Percentiles rank a stretch among this genome's conserved stretches.
Evolutionary conservation across 2,797 vertebrate species (phyloP).

Genomic region (Cichlasoma orientale): DNA sequence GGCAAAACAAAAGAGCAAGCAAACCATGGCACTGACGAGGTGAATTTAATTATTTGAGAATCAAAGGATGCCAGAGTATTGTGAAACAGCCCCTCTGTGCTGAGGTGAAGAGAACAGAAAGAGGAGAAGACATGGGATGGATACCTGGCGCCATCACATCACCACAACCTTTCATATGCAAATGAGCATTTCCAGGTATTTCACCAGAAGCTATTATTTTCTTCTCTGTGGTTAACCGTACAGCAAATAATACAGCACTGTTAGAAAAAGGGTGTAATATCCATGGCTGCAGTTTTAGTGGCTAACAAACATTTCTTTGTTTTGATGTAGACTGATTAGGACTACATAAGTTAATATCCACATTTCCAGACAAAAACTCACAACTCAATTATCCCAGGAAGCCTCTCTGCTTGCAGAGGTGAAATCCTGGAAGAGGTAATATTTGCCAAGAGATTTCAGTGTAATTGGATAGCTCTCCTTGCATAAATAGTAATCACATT

Average conservation of each 20-base stretch:
- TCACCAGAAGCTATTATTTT: conserved; percentile 33
- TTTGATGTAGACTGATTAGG: conserved; percentile 50
- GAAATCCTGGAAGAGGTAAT: conserved; percentile 74
- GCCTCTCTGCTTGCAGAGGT: conserved; percentile 65
- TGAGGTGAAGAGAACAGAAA: conserved; percentile 31
- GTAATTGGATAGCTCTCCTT: conserved; percentile 78
- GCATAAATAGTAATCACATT: conserved; percentile 77
- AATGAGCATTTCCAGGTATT: conserved; percentile 46
- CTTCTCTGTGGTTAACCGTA: conserved; percentile 23
- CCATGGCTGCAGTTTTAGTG: background rate
- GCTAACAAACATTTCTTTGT: conserved; percentile 30
- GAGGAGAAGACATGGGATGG: conserved; percentile 4
- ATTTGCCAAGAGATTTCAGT: conserved; percentile 77
- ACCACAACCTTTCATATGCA: conserved; percentile 56
- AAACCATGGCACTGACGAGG: conserved; percentile 51
- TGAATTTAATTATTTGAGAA: conserved; percentile 67
- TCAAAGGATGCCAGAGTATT: conserved; percentile 46
- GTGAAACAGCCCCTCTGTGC: conserved; percentile 30
- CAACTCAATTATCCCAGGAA: conserved; percentile 67
- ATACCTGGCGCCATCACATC: conserved; percentile 30
- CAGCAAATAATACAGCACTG: conserved; percentile 14
- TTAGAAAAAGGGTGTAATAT: background rate
- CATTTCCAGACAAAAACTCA: conserved; percentile 60
- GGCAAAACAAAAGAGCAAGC: conserved; percentile 63
- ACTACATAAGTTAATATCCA: conserved; percentile 51